phyloP scores from a whole-genome alignment of 2,113 vertebrate genomes.

The Apistogramma diplotaenia region DNA sequence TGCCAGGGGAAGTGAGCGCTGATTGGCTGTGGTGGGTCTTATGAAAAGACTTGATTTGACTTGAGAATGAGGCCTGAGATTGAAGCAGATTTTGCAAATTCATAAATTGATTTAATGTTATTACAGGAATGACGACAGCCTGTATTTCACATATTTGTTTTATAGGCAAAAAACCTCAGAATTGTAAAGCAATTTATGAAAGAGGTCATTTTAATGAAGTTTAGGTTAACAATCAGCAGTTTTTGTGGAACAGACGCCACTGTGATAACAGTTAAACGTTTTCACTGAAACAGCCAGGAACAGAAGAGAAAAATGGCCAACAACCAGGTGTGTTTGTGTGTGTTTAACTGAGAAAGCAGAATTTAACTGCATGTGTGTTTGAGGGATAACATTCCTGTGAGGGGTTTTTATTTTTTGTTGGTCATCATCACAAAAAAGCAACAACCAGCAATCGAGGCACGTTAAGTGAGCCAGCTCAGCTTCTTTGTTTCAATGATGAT shows the following conservation, averaged over 20 bases:
- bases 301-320: too few relatives aligned
- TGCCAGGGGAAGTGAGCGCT: conserved; percentile 34
- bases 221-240: too few relatives aligned
- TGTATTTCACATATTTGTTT: background rate
- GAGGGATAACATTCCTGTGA: background rate
- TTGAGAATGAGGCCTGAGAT: background rate
- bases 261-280: too few relatives aligned
- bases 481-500: background rate
- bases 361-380: background rate
- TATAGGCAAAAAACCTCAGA: background rate
- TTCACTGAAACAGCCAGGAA: too few relatives aligned
- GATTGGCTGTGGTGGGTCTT: conserved; percentile 55
- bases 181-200: background rate
- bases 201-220: too few relatives aligned
- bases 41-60: background rate
- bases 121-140: background rate
- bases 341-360: background rate
- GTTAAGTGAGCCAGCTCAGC: background rate
- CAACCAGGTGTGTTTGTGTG: background rate
- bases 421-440: too few relatives aligned
- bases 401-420: background rate
- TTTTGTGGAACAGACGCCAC: too few relatives aligned
- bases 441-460: too few relatives aligned
- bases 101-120: background rate
- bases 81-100: background rate